Evolutionary conservation across 1,140 invertebrate species (phyloP), one percentile per base, ranked within the genome.

Genomic region (Asbolus verrucosus): DNA sequence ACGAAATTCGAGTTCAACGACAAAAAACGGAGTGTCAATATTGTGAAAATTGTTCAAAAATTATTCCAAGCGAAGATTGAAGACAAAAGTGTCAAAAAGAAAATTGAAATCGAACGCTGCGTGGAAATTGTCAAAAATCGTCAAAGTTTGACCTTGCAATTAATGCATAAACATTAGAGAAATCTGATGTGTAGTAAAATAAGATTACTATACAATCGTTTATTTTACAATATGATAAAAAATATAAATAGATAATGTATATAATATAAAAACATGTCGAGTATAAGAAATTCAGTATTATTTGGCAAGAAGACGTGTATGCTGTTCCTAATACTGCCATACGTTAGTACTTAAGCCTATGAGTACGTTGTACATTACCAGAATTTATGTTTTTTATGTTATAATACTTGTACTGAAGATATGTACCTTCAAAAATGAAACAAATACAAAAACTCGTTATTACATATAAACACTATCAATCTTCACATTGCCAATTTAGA

Each of bases 241-340:
- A 54, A 54, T 54, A 54, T 54, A 54, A 54, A 54, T 54, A 54
- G 43, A 50, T 31, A 54, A 9, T 24, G 18, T 21, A 54, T 19
- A 24, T 27, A 27, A 27, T 54, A 54, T 54, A 54, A 54, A 54
- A 54, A 54, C 11, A 18, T 46, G 9, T 54, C 46, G 24, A 54
- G 46, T 27, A 54, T 54, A 27, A 27, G 2, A 24, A 50, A 54
- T 54, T 24, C 46, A 54, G 21, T 46, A 54, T n/a, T n/a, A n/a
- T 54, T 27, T 54, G 46, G 46, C 46, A 54, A 54, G 43, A 21
- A 50, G 46, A 54, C 46, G 24, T 54, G 46, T 54, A 54, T 54
- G 24, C 24, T 27, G 11, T 54, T n/a, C n/a, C n/a, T 54, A 54
- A 54, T 54, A 54, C 46, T 54, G 46, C 2, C 46, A 27, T 54